Base-by-base conservation (phyloP, 2,113 vertebrate genomes). In the Perca fluviatilis region DNA sequence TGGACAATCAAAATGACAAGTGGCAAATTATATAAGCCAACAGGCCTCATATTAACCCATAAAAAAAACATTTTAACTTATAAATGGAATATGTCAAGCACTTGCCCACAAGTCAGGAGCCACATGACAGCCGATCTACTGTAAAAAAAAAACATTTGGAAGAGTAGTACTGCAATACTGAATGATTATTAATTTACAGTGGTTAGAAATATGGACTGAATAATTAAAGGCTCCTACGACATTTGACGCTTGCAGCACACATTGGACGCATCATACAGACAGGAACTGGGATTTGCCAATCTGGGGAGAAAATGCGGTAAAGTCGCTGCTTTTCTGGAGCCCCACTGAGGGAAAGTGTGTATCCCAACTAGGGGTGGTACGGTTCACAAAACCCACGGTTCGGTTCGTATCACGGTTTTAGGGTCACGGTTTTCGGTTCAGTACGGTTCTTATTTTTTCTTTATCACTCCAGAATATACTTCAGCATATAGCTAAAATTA, bases 1-100 rank as follows among this genome's bases (percentile, higher is more conserved):
- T 46, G 43, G 25, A 30, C 77, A 71, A 76, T 71, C 30, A 71
- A 47, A 65, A 51, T 75, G 77, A 49, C 25, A 77, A 62, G 33
- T 66, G 46, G 23, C 30, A 46, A 15, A 60, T 36, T 15, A 33
- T 58, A 25, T 13, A 27, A 62, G 67, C 19, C 53, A 67, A 21
- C 21, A 18, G n/a, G 56, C n/a, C n/a, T 74, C 25, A 27, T 60
- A 69, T 43, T 27, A 70, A 58, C 27, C 30, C 16, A 21, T 25
- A 30, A 53, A 61, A 46, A 76, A 6, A 61, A 21, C 9, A 51
- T 10, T 47, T 51, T 56, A 27, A 27, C 40, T 30, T 2, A 15
- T 11, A 66, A 23, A 72, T 49, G 36, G 47, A 36, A 68, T 5
- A 25, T 56, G 49, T 36, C 54, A 74, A 43, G 18, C 60, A 56